These are phyloP conservation scores for Chionis minor DNA, from an alignment of 2,113 vertebrate species.

Conservation along the genomic window DNA sequence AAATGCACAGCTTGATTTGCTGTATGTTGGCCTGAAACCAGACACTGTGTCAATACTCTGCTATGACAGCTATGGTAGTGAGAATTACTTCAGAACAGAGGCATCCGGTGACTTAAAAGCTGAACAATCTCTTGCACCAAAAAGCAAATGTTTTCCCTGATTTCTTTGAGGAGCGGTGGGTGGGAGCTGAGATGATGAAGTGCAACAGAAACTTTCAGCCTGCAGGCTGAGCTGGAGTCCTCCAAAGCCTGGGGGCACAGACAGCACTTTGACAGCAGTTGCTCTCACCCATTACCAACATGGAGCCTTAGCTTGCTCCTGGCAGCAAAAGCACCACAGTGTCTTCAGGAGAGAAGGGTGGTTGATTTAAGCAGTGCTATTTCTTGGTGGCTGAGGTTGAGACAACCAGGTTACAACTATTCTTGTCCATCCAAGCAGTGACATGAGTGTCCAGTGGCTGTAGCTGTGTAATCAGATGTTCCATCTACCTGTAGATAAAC, in stretches of 20 bases:
- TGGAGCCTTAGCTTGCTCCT: neutral
- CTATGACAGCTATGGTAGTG: neutral
- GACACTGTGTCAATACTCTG: neutral
- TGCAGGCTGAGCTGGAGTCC: neutral
- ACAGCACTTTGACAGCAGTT: neutral
- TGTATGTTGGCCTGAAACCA: conserved; percentile 26
- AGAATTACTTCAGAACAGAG: conserved; percentile 22
- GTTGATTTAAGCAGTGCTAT: neutral
- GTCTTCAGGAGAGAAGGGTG: neutral
- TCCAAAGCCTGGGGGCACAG: neutral
- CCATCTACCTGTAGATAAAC: neutral
- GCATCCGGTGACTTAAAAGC: neutral
- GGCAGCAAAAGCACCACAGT: neutral
- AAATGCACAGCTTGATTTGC: neutral
- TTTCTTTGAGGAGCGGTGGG: neutral
- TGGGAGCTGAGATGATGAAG: neutral
- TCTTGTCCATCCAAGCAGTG: neutral
- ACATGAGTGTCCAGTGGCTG: neutral
- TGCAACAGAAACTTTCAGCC: neutral
- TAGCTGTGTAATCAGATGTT: neutral
- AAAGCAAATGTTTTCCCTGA: neutral
- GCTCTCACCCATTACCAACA: neutral
- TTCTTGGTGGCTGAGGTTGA: neutral
- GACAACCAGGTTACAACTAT: neutral
- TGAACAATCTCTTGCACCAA: conserved; percentile 3